Base-by-base conservation (phyloP, 2,113 vertebrate species). In the Trichechus manatus region DNA sequence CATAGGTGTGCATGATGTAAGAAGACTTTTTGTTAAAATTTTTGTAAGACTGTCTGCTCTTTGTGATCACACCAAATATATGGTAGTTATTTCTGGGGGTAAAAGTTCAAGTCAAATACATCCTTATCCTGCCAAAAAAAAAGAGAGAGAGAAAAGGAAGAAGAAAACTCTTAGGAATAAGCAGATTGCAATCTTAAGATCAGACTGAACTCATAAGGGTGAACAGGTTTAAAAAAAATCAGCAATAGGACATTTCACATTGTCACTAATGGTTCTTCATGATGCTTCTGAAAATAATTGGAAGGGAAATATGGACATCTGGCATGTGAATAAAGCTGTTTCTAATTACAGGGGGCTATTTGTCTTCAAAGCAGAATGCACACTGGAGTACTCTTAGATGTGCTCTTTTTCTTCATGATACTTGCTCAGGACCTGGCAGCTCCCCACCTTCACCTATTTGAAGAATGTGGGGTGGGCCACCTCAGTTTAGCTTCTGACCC, bases 241-340 rank as follows among this genome's bases (percentile, higher is more conserved):
- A 89, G 85, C 25, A 25, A 50, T n/a, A 63, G 70, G n/a, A 66
- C 59, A 79, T 81, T 95, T 95, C 85, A 61, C 85, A 87, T 81
- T 78, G 53, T 90, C 87, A 33, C 39, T 96, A 94, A 95, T 83
- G 56, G 78, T 83, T 97, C 91, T 96, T 96, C 63, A 74, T 53
- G 77, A 66, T 91, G 50, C 90, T 93, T 96, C 89, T 96, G 96
- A 95, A 97, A 96, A 88, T 96, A 92, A 97, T 66, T 80, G 81
- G 68, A 92, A 90, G 87, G 64, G 95, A 95, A 85, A 68, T 22
- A 31, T 53, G 27, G 89, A 56, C 91, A 88, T 93, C 82, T 96
- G 97, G 79, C 64, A 29, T 36, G 56, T 44, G 86, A 83, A 33
- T 86, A 95, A 89, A 96, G 82, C 96, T 96, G 89, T 79, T 97